Evolutionary conservation across 1,140 invertebrate genomes (phyloP).

Genomic region (Microvelia longipes): DNA sequence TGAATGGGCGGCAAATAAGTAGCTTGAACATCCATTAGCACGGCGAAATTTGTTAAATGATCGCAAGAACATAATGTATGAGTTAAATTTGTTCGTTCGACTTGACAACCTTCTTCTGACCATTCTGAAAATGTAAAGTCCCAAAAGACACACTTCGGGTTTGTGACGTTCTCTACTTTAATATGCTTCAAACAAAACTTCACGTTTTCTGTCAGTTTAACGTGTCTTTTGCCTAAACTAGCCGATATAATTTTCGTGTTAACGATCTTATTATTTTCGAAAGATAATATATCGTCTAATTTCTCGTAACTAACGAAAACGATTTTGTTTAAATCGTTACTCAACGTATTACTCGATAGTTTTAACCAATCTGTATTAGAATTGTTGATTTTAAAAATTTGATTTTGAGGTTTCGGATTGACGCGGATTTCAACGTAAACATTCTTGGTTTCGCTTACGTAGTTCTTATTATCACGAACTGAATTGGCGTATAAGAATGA

Average conservation of each 20-base stretch:
- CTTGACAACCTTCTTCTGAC: conserved; percentile 78
- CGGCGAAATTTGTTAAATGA: conserved; percentile 92
- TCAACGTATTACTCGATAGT: conserved; percentile 34
- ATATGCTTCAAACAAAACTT: conserved; percentile 66
- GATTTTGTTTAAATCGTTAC: conserved; percentile 67
- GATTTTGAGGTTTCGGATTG: conserved; percentile 64
- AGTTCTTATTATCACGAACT: conserved; percentile 62
- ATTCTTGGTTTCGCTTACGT: conserved; percentile 64
- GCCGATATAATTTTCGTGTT: conserved; percentile 87
- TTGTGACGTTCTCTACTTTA: conserved; percentile 71
- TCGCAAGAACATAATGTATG: conserved; percentile 86
- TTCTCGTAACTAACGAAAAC: conserved; percentile 88
- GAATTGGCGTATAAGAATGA: conserved; percentile 78
- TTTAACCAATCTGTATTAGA: conserved; percentile 30
- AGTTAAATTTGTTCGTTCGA: conserved; percentile 62
- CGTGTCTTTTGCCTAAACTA: conserved; percentile 71
- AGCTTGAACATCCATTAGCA: conserved; percentile 76
- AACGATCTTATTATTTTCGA: conserved; percentile 46
- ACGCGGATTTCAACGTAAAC: conserved; percentile 73
- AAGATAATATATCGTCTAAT: conserved; percentile 71
- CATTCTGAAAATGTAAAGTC: conserved; percentile 74
- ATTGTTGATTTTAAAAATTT: conserved; percentile 39
- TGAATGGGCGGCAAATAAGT: background rate
- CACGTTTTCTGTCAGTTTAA: conserved; percentile 69
- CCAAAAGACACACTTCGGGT: conserved; percentile 88